Base-by-base conservation (phyloP, 2,888 invertebrate species). In the Drosophila mettleri region DNA sequence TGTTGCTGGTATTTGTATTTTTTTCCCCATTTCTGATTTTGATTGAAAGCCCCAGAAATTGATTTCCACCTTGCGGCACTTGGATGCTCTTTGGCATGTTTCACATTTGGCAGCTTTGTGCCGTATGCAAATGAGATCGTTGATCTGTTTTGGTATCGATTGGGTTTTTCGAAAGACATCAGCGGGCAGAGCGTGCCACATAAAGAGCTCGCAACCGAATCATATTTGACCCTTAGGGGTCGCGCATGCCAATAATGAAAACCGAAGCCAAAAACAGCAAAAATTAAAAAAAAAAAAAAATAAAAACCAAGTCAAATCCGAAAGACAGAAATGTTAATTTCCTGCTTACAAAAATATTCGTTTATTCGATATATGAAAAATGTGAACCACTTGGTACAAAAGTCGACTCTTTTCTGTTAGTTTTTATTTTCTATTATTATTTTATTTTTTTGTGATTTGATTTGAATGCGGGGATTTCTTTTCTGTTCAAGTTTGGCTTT, bases 71-170 rank as follows among this genome's bases (percentile, higher is more conserved):
- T 85, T 79, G 83, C 88, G 88, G 89, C 84, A 66, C 62, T 67
- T 84, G 34, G 60, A 67, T 86, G 68, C 68, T 80, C 74, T 80
- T 83, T 83, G 73, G 80, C 80, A 86, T 88, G 88, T 83, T 80
- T 86, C 74, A 86, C 85, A 82, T 80, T 84, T 80, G 74, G 87
- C 80, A 80, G 80, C 83, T 78, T 65, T 68, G 66, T 59, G 78
- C 45, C 61, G 74, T 83, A 89, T 89, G 89, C 89, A 89, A 86
- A 86, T 86, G 89, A 86, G 85, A 86, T 88, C 85, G 86, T 89
- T 86, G 89, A 89, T 86, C 89, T 86, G 85, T 77, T 85, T 83
- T 86, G 86, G 85, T 89, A 86, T 87, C 89, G 89, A 73, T 89
- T 84, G 81, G 74, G 57, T 73, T 85, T 75, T 87, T 29, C 29